phyloP scores from a whole-genome alignment of 2,888 invertebrate species.

The Osmoderma eremita region DNA sequence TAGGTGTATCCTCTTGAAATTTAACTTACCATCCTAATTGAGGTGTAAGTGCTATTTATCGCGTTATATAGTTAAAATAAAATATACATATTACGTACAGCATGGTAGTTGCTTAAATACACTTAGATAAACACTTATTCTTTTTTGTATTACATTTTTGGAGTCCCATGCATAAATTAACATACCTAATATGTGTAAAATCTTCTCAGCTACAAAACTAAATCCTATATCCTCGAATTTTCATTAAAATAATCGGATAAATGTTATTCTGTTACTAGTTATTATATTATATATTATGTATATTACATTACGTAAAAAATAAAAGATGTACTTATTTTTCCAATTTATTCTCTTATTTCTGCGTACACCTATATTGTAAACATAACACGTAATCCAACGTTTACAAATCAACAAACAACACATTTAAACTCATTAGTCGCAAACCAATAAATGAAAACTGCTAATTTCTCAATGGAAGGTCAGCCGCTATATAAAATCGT shows the following conservation, averaged over 20 bases:
- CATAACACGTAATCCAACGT: slow-evolving; percentile 8
- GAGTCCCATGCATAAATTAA: too few species aligned
- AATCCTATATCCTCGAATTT: too few species aligned
- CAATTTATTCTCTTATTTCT: slow-evolving; percentile 18
- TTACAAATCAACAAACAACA: not conserved
- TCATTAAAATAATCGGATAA: too few species aligned
- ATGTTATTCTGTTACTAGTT: too few species aligned
- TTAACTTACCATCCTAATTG: slow-evolving; percentile 9
- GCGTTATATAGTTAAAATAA: not conserved
- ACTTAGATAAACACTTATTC: not conserved
- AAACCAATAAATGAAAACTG: slow-evolving; percentile 34
- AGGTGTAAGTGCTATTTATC: slow-evolving; percentile 13
- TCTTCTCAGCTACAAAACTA: too few species aligned
- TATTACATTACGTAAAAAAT: slow-evolving; percentile 15
- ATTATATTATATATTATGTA: not conserved
- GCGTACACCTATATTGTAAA: not conserved
- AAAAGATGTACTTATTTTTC: slow-evolving; percentile 27
- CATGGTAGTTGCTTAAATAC: too few species aligned
- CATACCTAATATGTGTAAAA: too few species aligned
- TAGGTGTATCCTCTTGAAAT: not conserved
- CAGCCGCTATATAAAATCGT: slow-evolving; percentile 45
- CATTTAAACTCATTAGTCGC: slow-evolving; percentile 17
- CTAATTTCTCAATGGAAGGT: slow-evolving; percentile 50
- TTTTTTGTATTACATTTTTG: too few species aligned
- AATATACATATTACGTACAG: not conserved